These are phyloP conservation scores for Euthynnus affinis DNA, from an alignment of 2,797 vertebrate genomes.

Conservation along the genomic window DNA sequence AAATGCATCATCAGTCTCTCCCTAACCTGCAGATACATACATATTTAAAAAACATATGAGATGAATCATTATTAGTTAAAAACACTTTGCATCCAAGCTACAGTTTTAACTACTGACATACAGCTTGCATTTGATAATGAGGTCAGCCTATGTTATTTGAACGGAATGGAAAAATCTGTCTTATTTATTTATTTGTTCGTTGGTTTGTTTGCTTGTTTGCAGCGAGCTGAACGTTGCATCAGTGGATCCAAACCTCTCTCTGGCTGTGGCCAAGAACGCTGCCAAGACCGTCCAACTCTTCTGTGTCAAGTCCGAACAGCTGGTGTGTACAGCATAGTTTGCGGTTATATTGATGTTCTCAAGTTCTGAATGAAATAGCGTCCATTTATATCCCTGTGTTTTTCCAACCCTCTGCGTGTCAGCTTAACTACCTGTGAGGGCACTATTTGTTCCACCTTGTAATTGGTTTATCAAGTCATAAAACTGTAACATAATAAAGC, in stretches of 20 bases:
- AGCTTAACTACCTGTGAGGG: not conserved
- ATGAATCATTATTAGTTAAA: not conserved
- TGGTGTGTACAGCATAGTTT: conserved; percentile 84
- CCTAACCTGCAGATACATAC: not conserved
- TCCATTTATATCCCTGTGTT: not conserved
- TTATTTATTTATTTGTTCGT: conserved; percentile 23
- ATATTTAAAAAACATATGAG: not conserved
- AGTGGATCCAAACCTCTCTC: conserved; percentile 91
- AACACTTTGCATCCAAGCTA: not conserved
- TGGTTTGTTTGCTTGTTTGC: conserved; percentile 67
- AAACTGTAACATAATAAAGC: no score
- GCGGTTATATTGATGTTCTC: not conserved
- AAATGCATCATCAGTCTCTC: not conserved
- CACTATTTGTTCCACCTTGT: not conserved
- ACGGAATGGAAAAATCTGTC: not conserved
- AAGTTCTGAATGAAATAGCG: no score
- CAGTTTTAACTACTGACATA: not conserved
- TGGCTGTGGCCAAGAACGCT: conserved; percentile 94
- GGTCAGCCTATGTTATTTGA: not conserved
- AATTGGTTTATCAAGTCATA: not conserved
- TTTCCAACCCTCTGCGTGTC: not conserved
- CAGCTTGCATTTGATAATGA: not conserved
- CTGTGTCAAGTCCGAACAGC: conserved; percentile 96
- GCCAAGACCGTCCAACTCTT: conserved; percentile 96
- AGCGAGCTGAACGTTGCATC: conserved; percentile 96